Conservation (phyloP, 2,888 invertebrate genomes). For the Drosophila macrospina region DNA sequence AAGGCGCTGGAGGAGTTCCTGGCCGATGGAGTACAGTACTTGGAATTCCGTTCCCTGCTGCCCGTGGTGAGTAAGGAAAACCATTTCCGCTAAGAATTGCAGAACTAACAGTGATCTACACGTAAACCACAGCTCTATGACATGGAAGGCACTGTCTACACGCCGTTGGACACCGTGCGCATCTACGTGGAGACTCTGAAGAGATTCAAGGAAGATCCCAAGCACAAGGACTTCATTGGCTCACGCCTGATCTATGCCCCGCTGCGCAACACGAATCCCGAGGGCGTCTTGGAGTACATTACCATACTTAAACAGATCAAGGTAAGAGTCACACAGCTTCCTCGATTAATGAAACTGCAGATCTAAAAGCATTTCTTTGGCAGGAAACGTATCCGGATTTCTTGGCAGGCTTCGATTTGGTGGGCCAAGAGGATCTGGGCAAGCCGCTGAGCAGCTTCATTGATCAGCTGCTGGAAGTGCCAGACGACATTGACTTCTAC, state of each 20-base stretch:
- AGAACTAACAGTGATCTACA: no score
- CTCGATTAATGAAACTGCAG: not conserved
- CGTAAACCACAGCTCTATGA: slow-evolving; percentile 88
- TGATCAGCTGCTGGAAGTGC: slow-evolving; percentile 86
- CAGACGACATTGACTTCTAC: slow-evolving; percentile 88
- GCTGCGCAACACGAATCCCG: slow-evolving; percentile 85
- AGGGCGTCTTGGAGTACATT: slow-evolving; percentile 86
- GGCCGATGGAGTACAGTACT: slow-evolving; percentile 89
- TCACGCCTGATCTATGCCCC: slow-evolving; percentile 90
- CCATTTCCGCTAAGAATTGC: no score
- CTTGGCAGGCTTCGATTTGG: slow-evolving; percentile 92
- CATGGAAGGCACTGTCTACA: slow-evolving; percentile 87
- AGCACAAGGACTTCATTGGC: slow-evolving; percentile 89
- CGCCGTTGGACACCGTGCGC: slow-evolving; percentile 87
- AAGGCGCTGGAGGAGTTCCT: slow-evolving; percentile 88
- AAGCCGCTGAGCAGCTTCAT: slow-evolving; percentile 88
- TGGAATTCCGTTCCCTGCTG: slow-evolving; percentile 89
- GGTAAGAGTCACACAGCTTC: slow-evolving; percentile 48
- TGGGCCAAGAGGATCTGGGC: slow-evolving; percentile 92
- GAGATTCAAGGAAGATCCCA: slow-evolving; percentile 85
- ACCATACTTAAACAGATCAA: slow-evolving; percentile 73
- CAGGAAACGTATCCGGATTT: slow-evolving; percentile 88
- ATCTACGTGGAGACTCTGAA: slow-evolving; percentile 87
- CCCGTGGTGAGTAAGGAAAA: slow-evolving; percentile 83
- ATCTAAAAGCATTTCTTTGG: slow-evolving; percentile 68